Base-by-base conservation (phyloP, 2,888 invertebrate genomes). In the Drosophila koepferae region DNA sequence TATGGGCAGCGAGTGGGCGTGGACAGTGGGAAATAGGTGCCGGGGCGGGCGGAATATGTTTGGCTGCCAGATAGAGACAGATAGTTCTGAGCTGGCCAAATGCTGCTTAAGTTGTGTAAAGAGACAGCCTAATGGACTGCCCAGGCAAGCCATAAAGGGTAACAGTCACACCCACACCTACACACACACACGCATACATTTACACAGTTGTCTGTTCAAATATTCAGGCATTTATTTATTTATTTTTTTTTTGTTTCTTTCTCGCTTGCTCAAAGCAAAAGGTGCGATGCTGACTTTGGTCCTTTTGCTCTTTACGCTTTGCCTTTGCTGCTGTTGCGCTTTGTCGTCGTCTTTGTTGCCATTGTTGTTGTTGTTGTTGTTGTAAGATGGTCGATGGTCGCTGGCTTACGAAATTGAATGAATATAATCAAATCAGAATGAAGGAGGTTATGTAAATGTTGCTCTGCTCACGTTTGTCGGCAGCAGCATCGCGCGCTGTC, bases 401-500 rank as follows among this genome's bases (percentile, higher is more conserved):
- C n/a, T 86, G 70, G 75, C 89, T 69, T 76, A 72, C 75, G 66
- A 86, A 86, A 89, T 86, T 84, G 80, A 86, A 89, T 81, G 82
- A 85, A 89, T 77, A 77, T 88, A 85, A 88, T 89, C 72, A 87
- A 86, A 87, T 86, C 76, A 74, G 66, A 77, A 72, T 80, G 75
- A 60, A 89, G 68, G 69, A 77, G 85, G 86, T 86, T 89, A 86
- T 87, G 86, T 87, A 86, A 89, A 89, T 80, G 77, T 61, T 62
- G 59, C 58, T 51, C 58, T 51, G 48, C 60, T 77, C 66, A 72
- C 77, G 69, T 68, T 54, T 70, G 65, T 56, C 28, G 64, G 38
- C 23, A 16, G 38, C 23, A 16, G 44, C 31, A 23, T 40, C 38
- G 46, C 20, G 49, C 23, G 40, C 9, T 7, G 38, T 16, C 38